Base-by-base conservation (phyloP, 2,888 invertebrate species). In the Timema cristinae region DNA sequence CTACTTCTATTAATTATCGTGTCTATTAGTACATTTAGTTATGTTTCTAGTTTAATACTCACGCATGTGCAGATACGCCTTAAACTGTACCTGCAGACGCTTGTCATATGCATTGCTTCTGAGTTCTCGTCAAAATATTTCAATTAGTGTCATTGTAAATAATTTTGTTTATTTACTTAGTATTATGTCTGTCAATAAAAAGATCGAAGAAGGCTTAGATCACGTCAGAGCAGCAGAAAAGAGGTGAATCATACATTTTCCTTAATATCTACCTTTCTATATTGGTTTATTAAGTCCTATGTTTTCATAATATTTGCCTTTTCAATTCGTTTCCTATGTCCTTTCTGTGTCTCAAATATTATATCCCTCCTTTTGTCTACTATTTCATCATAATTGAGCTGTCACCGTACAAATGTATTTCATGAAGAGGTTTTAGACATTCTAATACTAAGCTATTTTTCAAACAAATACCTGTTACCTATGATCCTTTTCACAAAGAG, bases 181-280 rank as follows among this genome's bases (percentile, higher is more conserved):
- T 71, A 81, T 78, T 80, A 87, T 87, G 85, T 83, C 85, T 72
- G 79, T 83, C 8, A 88, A 81, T 77, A 85, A 84, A 78, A 89
- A 92, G 83, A 82, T 89, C 71, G 88, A 90, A 75, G 94, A 95
- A 84, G 95, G 91, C 10, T 86, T 90, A 77, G 92, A 93, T 79
- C 90, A 92, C 78, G 87, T 92, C 78, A 88, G 87, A 78, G 85
- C 88, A 77, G 95, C 94, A 0, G 95, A 95, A 79, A 94, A 94
- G 85, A 89, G 88, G 94, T 93, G 83, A 82, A 67, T 15, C 13
- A 52, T 51, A 63, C 47, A 47, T 63, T 47, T 13, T 63, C 6
- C 6, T 7, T 32, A 8, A 9, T 13, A 11, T 13, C n/a, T 63
- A 13, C 4, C 7, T 47, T 16, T 47, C 6, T 7, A 15, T 47